phyloP scores from a whole-genome alignment of 1,140 invertebrate species.

The Macrobrachium nipponense region DNA sequence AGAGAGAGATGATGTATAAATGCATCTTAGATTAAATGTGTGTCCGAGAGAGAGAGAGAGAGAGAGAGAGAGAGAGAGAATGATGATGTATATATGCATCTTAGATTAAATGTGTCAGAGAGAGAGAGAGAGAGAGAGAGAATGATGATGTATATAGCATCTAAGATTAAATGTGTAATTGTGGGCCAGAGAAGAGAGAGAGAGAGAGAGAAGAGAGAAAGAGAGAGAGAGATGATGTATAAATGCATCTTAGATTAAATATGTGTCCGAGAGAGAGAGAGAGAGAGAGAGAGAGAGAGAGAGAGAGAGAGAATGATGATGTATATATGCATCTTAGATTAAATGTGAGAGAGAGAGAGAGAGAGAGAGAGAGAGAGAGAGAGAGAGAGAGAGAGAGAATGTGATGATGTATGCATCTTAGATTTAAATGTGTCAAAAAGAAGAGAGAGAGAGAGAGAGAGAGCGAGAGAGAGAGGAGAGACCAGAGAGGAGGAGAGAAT shows the following conservation, averaged over 20 bases:
- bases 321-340: no score
- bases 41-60: conserved; percentile 12
- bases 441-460: no score
- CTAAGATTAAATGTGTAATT: background rate
- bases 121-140: no score
- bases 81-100: no score
- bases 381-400: background rate
- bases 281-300: background rate
- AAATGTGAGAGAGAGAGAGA: conserved; percentile 18
- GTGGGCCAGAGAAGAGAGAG: background rate
- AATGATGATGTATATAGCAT: no score
- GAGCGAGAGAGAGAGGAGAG: conserved; percentile 29
- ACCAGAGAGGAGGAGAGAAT: conserved; percentile 19
- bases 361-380: conserved; percentile 25
- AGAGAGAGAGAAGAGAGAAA: background rate
- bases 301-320: background rate
- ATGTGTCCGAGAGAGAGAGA: no score
- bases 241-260: no score
- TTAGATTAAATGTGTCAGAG: no score
- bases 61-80: conserved; percentile 29
- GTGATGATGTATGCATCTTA: no score
- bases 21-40: background rate
- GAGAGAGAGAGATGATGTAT: background rate
- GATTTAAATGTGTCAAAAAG: no score
- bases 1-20: no score